A percentile compares a stretch with the other conserved stretches of the same genome.
These are phyloP conservation scores for Tenthredo livida DNA, from an alignment of 2,888 invertebrate species.

Conservation along the genomic window DNA sequence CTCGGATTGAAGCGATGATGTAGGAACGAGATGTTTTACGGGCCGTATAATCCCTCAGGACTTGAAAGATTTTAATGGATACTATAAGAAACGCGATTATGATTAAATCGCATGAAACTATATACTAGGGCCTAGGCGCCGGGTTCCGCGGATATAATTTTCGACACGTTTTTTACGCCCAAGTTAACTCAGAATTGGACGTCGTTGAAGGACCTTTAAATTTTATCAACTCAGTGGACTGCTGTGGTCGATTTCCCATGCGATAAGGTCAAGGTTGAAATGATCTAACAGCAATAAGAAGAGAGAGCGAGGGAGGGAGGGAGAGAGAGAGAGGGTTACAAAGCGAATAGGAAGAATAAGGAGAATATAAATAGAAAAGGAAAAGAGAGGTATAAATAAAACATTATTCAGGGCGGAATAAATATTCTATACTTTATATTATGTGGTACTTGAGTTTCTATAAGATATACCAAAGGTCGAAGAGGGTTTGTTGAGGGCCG, in stretches of 20 bases:
- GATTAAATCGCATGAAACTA: background rate
- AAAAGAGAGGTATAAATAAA: conserved; percentile 21
- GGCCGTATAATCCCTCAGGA: background rate
- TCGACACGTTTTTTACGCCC: background rate
- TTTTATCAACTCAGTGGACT: background rate
- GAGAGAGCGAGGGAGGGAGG: background rate
- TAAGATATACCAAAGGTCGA: conserved; percentile 8
- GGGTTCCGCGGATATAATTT: background rate
- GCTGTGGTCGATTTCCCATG: conserved; percentile 3
- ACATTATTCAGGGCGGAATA: conserved; percentile 38
- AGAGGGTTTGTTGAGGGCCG: background rate
- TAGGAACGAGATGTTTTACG: conserved; percentile 7
- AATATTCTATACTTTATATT: conserved; percentile 31
- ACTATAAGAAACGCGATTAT: background rate
- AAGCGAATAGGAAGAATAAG: background rate
- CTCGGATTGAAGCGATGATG: background rate
- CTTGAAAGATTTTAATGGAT: conserved; percentile 9
- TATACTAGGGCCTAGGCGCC: background rate
- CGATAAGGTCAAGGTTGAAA: background rate
- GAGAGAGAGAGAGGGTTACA: background rate
- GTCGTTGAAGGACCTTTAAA: background rate
- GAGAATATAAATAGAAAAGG: background rate
- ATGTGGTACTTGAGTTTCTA: conserved; percentile 38
- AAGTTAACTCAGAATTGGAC: background rate
- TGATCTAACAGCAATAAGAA: background rate